Percentiles rank a stretch among this genome's conserved stretches.
phyloP scores from a whole-genome alignment of 2,888 invertebrate genomes.

The Leptopterna dolabrata region DNA sequence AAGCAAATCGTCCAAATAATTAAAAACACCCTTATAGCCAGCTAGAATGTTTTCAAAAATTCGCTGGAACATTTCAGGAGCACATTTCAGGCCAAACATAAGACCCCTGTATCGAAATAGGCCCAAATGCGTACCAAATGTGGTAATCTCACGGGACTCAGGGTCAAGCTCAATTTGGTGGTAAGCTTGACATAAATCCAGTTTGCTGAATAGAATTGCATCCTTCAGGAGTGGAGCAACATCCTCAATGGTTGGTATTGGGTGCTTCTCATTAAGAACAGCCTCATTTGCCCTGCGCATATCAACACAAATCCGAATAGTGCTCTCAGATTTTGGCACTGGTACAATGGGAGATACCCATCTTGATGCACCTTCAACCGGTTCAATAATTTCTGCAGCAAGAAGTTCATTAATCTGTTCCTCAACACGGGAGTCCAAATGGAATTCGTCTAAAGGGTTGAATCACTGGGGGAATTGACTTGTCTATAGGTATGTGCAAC shows the following conservation, averaged over 20 bases:
- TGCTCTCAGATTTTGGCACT: background rate
- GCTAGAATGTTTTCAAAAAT: background rate
- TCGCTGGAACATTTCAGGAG: background rate
- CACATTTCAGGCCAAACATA: background rate
- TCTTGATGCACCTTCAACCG: background rate
- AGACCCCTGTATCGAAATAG: background rate
- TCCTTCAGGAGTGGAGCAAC: background rate
- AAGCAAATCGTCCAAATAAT: background rate
- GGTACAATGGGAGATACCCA: background rate
- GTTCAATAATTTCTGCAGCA: background rate
- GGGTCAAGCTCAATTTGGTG: slow-evolving; percentile 66
- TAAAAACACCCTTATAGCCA: background rate
- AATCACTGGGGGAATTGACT: too few species aligned
- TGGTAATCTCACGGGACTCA: slow-evolving; percentile 65
- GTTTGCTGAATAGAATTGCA: slow-evolving; percentile 63
- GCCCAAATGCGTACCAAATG: slow-evolving; percentile 66
- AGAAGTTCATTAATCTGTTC: too few species aligned
- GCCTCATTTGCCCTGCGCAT: slow-evolving; percentile 23
- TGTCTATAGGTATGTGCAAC: too few species aligned
- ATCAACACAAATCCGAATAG: slow-evolving; percentile 5
- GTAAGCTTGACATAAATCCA: slow-evolving; percentile 66
- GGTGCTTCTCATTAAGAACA: background rate
- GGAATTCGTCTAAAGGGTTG: too few species aligned
- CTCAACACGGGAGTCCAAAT: too few species aligned
- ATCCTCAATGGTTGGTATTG: background rate